A percentile compares a stretch with the other conserved stretches of the same genome.
Evolutionary conservation across 2,113 vertebrate genomes (phyloP).

Genomic region (Caloenas nicobarica): DNA sequence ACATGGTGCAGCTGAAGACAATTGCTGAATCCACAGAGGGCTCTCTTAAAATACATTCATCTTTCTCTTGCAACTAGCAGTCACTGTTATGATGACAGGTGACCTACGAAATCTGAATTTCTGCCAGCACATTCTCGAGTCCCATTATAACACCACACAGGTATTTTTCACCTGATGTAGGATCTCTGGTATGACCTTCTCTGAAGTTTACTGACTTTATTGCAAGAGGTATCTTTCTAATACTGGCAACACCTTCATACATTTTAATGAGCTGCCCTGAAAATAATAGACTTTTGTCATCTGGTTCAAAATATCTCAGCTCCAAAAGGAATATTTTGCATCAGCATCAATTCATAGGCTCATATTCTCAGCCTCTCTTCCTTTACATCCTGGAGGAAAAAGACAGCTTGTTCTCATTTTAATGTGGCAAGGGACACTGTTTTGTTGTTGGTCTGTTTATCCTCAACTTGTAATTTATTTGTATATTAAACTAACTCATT

Average conservation of each 20-base stretch:
- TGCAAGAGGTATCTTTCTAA: constrained; percentile 43
- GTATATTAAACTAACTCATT: background rate
- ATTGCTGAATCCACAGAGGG: background rate
- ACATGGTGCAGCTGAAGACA: background rate
- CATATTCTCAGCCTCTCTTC: background rate
- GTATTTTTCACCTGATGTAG: constrained; percentile 24
- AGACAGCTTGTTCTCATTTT: background rate
- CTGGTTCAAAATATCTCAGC: constrained; percentile 10
- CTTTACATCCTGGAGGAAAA: background rate
- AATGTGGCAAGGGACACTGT: background rate
- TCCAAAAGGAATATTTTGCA: constrained; percentile 24
- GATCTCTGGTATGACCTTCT: constrained; percentile 43
- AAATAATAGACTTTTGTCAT: constrained; percentile 48
- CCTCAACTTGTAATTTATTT: background rate
- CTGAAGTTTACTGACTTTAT: constrained; percentile 48
- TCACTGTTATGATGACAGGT: constrained; percentile 26
- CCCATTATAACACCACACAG: background rate
- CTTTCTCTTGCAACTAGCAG: background rate
- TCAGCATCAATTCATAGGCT: background rate
- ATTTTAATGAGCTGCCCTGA: constrained; percentile 60
- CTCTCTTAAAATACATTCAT: background rate
- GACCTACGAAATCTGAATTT: constrained; percentile 38
- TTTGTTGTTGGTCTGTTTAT: background rate
- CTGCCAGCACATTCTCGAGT: constrained; percentile 20
- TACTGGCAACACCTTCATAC: constrained; percentile 26